Conservation (phyloP, 1,140 invertebrate genomes). For the Euglossa dilemma region DNA sequence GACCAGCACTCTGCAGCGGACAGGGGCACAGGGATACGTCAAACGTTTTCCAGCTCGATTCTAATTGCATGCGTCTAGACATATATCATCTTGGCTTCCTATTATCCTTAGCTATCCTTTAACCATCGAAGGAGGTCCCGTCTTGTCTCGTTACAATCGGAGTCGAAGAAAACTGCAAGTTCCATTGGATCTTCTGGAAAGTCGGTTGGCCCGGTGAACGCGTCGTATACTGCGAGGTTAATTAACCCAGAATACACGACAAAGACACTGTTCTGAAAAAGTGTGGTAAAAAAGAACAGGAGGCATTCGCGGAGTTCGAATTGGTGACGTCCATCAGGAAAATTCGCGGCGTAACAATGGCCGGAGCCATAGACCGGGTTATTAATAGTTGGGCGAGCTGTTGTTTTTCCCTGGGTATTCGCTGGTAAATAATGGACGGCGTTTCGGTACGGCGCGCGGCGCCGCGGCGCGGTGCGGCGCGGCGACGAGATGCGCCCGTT, state of each 20-base stretch:
- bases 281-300: not conserved
- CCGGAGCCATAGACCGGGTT: not conserved
- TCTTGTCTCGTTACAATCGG: no score
- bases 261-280: not conserved
- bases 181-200: no score
- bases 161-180: no score
- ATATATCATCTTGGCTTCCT: not conserved
- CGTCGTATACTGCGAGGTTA: not conserved
- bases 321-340: not conserved
- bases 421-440: slow-evolving; percentile 24
- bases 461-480: not conserved
- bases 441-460: not conserved
- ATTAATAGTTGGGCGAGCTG: slow-evolving; percentile 23
- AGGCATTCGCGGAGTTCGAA: not conserved
- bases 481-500: slow-evolving; percentile 13
- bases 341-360: slow-evolving; percentile 2
- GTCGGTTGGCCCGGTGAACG: no score
- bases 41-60: not conserved
- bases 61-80: not conserved
- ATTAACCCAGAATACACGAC: not conserved
- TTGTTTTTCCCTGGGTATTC: slow-evolving; percentile 26
- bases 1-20: not conserved
- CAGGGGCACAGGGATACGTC: no score
- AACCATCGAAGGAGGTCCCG: no score
- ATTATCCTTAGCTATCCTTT: no score